Evolutionary conservation across 2,888 invertebrate genomes (phyloP), one percentile per base, ranked within the genome.

Genomic region (Microctonus brassicae): DNA sequence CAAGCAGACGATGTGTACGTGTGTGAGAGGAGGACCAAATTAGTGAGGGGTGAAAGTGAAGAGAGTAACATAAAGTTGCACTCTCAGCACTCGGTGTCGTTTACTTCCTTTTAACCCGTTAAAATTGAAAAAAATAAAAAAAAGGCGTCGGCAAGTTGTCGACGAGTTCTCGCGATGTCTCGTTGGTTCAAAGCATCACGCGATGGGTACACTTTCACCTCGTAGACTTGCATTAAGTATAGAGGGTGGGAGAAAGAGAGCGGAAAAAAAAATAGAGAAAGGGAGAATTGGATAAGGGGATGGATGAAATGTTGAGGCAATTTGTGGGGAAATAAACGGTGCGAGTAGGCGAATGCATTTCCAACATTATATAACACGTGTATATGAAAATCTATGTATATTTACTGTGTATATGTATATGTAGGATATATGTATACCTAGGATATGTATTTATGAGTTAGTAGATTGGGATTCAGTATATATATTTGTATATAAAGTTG

Each of bases 101-200:
- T 65, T 67, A 67, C 39, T 60, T 60, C 64, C 64, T 65, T 60
- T 65, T 47, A 70, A 70, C 47, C 65, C 64, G 60, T 70, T 39
- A 58, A 60, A 58, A 65, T 39, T 63, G 57, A 65, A 70, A 64
- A 70, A 60, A n/a, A n/a, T n/a, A 29, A 29, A 29, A 29, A 29
- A 29, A 29, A 5, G 3, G 63, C 58, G 58, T 47, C 64, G 64
- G 58, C 64, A 17, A n/a, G n/a, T n/a, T n/a, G n/a, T n/a, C n/a
- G n/a, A n/a, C n/a, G n/a, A 65, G 60, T 70, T 64, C 57, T 70
- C 63, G 57, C 57, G 36, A 60, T 64, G 64, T 64, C 53, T 65
- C 60, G 70, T 33, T 13, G 36, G 39, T 17, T 70, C 70, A 60
- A 70, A 70, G 58, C n/a, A 17, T 7, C n/a, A 47, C 47, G 47